Percentiles rank a stretch among this genome's conserved stretches.
These are phyloP conservation scores for Labeo rohita DNA, from an alignment of 2,113 vertebrate genomes.

Conservation along the genomic window DNA sequence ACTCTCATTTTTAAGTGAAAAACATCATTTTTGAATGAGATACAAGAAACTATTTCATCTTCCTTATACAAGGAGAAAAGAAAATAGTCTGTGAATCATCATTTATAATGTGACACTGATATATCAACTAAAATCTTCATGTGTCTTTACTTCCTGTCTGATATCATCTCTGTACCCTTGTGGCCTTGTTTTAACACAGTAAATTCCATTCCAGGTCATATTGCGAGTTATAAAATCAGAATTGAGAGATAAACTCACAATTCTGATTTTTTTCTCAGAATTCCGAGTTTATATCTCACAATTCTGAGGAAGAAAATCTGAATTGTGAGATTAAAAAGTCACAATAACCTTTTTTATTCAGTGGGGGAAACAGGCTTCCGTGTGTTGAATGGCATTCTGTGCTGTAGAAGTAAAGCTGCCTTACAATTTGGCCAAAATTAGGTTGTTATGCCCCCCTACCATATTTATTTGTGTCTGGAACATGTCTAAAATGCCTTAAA, in stretches of 20 bases:
- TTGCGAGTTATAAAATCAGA: too few species aligned
- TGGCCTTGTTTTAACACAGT: constrained; percentile 13
- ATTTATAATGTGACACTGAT: not conserved
- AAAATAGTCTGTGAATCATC: not conserved
- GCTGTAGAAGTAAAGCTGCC: not conserved
- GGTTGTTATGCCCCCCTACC: not conserved
- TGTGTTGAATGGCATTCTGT: too few species aligned
- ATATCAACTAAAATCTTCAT: not conserved
- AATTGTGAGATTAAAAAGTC: too few species aligned
- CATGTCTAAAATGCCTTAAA: not conserved
- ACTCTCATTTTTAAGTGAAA: too few species aligned
- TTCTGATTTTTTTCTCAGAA: too few species aligned
- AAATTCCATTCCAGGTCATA: constrained; percentile 5
- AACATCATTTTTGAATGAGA: too few species aligned
- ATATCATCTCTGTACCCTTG: constrained; percentile 41
- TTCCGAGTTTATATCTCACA: too few species aligned
- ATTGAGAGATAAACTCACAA: too few species aligned
- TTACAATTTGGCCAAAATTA: not conserved
- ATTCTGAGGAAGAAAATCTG: too few species aligned
- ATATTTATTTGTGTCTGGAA: not conserved
- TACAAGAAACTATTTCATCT: not conserved
- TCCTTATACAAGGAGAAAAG: not conserved
- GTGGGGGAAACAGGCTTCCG: too few species aligned
- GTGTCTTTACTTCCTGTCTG: constrained; percentile 2
- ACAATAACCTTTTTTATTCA: too few species aligned